Conservation (phyloP, 64 coral and sea anemone genomes). For the Exaiptasia diaphana region DNA sequence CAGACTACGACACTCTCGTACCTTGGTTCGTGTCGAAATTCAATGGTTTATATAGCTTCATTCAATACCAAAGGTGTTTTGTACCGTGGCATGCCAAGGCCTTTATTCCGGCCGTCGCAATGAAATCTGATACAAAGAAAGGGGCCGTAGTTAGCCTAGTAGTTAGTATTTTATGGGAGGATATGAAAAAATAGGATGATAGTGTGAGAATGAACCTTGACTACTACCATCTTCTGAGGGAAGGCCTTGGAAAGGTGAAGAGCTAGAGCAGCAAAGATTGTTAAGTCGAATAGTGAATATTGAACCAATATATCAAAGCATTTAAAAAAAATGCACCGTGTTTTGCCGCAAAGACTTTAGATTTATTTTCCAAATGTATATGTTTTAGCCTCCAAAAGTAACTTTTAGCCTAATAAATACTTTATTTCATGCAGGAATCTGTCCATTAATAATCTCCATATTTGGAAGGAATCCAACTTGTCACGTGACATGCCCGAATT, state of each 20-base stretch:
- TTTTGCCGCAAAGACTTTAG: not conserved
- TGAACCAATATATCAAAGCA: not conserved
- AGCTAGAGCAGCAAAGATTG: not conserved
- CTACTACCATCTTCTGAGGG: too few species aligned
- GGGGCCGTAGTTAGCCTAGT: not conserved
- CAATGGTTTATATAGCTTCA: not conserved
- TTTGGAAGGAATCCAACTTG: constrained; percentile 51
- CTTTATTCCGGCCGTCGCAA: not conserved
- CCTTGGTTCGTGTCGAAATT: too few species aligned
- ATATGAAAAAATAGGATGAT: too few species aligned
- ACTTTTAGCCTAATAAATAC: not conserved
- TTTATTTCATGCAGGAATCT: constrained; percentile 37
- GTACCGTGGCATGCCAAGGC: not conserved
- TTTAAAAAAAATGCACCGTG: not conserved
- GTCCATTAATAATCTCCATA: constrained; percentile 26
- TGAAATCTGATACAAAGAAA: not conserved
- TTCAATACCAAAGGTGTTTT: not conserved
- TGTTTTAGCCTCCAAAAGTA: not conserved
- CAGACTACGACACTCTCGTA: too few species aligned
- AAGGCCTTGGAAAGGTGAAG: too few species aligned
- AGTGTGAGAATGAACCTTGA: too few species aligned
- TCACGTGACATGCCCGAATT: constrained; percentile 31
- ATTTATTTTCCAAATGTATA: not conserved
- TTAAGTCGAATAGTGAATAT: not conserved
- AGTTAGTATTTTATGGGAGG: too few species aligned